Percentiles rank a stretch among this genome's conserved stretches.
Conservation (phyloP, 2,888 invertebrate genomes). For the Brachypterus glaber region DNA sequence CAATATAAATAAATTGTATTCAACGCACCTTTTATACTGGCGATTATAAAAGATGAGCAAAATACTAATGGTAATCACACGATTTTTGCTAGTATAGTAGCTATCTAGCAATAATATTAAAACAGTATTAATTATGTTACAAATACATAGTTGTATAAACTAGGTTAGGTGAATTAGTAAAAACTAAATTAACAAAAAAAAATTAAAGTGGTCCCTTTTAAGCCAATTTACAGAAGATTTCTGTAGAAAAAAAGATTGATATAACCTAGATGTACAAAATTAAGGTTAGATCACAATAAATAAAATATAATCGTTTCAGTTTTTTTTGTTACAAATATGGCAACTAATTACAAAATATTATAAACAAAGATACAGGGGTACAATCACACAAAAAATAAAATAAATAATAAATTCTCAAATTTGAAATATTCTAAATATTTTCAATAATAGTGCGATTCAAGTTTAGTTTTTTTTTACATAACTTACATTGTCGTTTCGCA, state of each 20-base stretch:
- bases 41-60: slow-evolving; percentile 34
- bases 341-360: slow-evolving; percentile 27
- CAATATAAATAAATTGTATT: slow-evolving; percentile 28
- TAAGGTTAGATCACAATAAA: slow-evolving; percentile 23
- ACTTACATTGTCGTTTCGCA: background rate
- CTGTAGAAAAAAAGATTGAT: slow-evolving; percentile 24
- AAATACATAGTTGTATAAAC: slow-evolving; percentile 17
- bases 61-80: slow-evolving; percentile 34
- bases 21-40: slow-evolving; percentile 33
- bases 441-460: slow-evolving; percentile 1
- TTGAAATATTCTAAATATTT: slow-evolving; percentile 1
- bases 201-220: slow-evolving; percentile 37
- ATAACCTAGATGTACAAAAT: too few species aligned
- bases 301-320: slow-evolving; percentile 24
- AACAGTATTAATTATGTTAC: slow-evolving; percentile 12
- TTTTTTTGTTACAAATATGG: slow-evolving; percentile 31
- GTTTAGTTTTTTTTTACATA: background rate
- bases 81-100: slow-evolving; percentile 21
- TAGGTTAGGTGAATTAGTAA: slow-evolving; percentile 33
- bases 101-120: slow-evolving; percentile 21
- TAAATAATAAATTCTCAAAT: slow-evolving; percentile 3
- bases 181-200: slow-evolving; percentile 27
- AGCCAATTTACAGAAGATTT: slow-evolving; percentile 30
- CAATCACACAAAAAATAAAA: slow-evolving; percentile 12
- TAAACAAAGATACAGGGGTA: slow-evolving; percentile 10